Base-by-base conservation (phyloP, 2,113 vertebrate genomes). In the Danio rerio region DNA sequence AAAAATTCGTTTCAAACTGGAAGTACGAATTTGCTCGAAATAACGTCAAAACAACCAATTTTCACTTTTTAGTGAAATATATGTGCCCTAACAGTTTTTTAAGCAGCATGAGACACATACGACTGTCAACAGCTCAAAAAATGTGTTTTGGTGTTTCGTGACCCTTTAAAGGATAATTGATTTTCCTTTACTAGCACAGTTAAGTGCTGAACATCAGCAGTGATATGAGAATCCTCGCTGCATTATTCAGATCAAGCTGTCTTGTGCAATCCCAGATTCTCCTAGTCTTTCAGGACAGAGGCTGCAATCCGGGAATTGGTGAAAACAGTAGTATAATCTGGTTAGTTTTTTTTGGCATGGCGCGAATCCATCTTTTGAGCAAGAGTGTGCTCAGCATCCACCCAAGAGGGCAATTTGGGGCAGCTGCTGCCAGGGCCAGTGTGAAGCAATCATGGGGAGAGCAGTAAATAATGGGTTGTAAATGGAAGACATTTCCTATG, bases 391-490 rank as follows among this genome's bases (percentile, higher is more conserved):
- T 83, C 76, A 42, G 63, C 59, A 85, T 85, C 84, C 15, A 63
- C 69, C 78, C 78, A 55, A 78, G 79, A 88, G 79, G 78, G 78
- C 83, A 61, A 81, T 88, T 89, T 86, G 84, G 76, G 80, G 79
- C 62, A 55, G 3, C 50, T 76, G 85, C 78, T 84, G 61, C 80
- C 86, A 83, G 61, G 85, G 69, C 76, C 47, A 16, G 63, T 65
- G 79, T 85, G 84, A 85, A 89, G 72, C 84, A 86, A 85, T 86
- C 87, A 88, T 76, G 47, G 79, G 9, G 84, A 87, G 78, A 81
- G 85, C 84, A 84, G 84, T 88, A 90, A 90, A 88, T 87, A 87
- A 89, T 87, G 78, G 77, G 76, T 84, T 77, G 86, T 81, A 86
- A 91, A 87, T 83, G 78, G 88, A 88, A 88, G 88, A 82, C 81